Percentiles rank a stretch among this genome's conserved stretches.
These are phyloP conservation scores for Lepidochitona cinerea DNA, from an alignment of 2,888 invertebrate species.

Conservation along the genomic window DNA sequence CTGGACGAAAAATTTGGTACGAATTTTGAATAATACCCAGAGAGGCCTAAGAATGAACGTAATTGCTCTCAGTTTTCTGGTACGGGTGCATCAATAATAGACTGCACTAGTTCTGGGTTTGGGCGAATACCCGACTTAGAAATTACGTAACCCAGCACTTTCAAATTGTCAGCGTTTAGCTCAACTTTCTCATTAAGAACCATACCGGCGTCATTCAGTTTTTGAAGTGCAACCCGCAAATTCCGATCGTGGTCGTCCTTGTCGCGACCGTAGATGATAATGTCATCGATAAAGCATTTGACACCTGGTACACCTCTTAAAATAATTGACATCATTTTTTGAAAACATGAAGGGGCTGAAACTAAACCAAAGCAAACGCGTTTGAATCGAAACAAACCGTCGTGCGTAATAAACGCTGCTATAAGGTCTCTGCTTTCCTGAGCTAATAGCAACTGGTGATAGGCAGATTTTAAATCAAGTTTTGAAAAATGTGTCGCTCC, in stretches of 20 bases:
- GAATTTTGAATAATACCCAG: neutral
- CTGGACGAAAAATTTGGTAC: neutral
- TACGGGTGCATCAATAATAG: neutral
- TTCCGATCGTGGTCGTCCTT: conserved; percentile 25
- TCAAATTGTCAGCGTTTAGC: conserved; percentile 20
- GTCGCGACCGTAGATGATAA: conserved; percentile 22
- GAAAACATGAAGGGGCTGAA: conserved; percentile 16
- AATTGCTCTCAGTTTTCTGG: neutral
- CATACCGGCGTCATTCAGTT: conserved; percentile 21
- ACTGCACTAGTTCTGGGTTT: neutral
- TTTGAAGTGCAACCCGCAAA: conserved; percentile 13
- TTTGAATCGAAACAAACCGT: conserved; percentile 27
- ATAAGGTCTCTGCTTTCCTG: conserved; percentile 12
- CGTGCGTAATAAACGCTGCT: conserved; percentile 29
- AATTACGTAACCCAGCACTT: conserved; percentile 26
- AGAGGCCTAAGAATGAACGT: neutral
- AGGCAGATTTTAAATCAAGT: conserved; percentile 34
- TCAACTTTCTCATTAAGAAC: conserved; percentile 36
- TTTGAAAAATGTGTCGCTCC: conserved; percentile 29
- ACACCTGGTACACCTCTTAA: conserved; percentile 23
- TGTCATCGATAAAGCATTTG: conserved; percentile 35
- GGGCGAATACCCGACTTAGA: neutral
- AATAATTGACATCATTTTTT: conserved; percentile 25
- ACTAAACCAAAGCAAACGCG: conserved; percentile 22
- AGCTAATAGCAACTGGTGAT: conserved; percentile 32